phyloP scores from a whole-genome alignment of 2,797 vertebrate genomes.

The Crenichthys baileyi region DNA sequence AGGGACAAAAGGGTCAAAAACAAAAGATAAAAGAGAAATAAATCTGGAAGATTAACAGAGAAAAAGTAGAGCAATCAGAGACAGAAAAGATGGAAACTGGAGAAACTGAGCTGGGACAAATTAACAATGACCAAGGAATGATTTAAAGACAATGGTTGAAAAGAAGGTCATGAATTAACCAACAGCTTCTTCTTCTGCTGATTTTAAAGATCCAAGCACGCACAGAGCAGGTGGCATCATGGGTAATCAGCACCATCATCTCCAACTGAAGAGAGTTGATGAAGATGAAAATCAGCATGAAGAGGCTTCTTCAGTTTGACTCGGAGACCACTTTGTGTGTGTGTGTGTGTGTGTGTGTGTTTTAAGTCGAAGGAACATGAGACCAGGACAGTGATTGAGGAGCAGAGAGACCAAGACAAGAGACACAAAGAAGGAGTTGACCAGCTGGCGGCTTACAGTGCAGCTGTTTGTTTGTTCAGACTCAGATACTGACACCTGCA shows the following conservation, averaged over 20 bases:
- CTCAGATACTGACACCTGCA: not conserved
- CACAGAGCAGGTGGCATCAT: constrained; percentile 42
- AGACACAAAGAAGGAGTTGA: not conserved
- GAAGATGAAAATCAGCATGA: constrained; percentile 42
- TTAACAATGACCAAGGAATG: not conserved
- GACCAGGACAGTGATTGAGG: too few species aligned
- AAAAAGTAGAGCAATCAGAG: not conserved
- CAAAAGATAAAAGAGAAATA: not conserved
- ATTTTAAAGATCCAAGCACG: constrained; percentile 42
- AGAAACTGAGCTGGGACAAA: too few species aligned
- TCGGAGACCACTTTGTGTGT: not conserved
- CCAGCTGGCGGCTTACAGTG: not conserved
- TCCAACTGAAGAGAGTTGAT: constrained; percentile 30
- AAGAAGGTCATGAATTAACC: constrained; percentile 46
- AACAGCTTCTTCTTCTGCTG: constrained; percentile 54
- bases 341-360: not conserved
- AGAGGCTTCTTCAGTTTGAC: constrained; percentile 41
- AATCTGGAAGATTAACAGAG: not conserved
- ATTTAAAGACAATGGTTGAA: not conserved
- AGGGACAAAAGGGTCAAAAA: not conserved
- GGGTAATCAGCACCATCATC: constrained; percentile 59
- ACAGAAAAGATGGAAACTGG: not conserved
- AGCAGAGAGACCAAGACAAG: too few species aligned
- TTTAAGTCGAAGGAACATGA: not conserved
- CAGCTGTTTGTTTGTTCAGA: not conserved